These are phyloP conservation scores for Phylloscopus whistleri DNA, from an alignment of 2,113 vertebrate genomes.

Conservation along the genomic window DNA sequence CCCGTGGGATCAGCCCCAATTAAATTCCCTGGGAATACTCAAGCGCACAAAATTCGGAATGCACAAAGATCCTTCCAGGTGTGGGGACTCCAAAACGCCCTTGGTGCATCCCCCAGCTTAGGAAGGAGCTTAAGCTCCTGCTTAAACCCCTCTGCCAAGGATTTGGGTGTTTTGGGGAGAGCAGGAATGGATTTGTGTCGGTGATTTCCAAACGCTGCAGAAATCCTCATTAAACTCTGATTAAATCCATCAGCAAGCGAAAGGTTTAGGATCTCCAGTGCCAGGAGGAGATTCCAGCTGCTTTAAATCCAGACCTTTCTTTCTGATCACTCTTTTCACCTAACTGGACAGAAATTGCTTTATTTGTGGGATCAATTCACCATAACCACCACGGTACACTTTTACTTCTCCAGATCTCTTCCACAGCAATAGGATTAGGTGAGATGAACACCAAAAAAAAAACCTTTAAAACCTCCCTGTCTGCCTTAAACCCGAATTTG, in stretches of 20 bases:
- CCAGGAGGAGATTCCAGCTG: neutral
- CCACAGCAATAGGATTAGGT: conserved; percentile 53
- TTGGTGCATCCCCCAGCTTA: neutral
- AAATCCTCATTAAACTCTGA: neutral
- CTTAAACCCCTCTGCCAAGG: neutral
- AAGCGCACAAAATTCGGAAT: neutral
- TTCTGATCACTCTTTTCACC: neutral
- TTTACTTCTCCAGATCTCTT: conserved; percentile 26
- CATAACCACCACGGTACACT: neutral
- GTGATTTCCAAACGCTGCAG: neutral
- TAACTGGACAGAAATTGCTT: neutral
- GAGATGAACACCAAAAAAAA: neutral
- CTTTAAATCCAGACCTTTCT: neutral
- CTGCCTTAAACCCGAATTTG: conserved; percentile 52
- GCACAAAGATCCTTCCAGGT: neutral
- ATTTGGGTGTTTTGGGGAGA: neutral
- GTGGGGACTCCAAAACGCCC: neutral
- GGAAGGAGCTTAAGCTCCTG: neutral
- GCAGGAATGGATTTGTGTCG: neutral
- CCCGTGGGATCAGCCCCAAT: neutral
- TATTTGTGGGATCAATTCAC: neutral
- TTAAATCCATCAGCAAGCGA: neutral
- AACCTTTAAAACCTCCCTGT: neutral
- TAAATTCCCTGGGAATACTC: neutral
- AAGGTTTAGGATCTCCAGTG: neutral